phyloP scores from a whole-genome alignment of 2,113 vertebrate species.

The Pampusana beccarii region DNA sequence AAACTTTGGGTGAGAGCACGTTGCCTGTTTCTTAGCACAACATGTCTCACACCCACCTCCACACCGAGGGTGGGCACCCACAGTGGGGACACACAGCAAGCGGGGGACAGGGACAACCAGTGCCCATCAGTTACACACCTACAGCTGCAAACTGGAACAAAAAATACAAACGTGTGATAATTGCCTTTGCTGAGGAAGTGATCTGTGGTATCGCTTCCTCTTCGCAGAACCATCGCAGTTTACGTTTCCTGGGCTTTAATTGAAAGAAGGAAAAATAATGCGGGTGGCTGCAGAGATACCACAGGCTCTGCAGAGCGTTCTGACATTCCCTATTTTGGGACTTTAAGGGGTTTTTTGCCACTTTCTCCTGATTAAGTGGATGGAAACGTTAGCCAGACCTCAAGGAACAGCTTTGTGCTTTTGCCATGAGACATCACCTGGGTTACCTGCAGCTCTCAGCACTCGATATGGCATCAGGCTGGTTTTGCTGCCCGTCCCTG shows the following conservation, averaged over 20 bases:
- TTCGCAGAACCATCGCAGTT: not conserved
- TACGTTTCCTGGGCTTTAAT: not conserved
- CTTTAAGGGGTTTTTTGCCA: not conserved
- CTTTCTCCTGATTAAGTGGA: not conserved
- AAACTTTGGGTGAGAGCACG: rapidly evolving
- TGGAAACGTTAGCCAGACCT: not conserved
- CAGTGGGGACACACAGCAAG: rapidly evolving
- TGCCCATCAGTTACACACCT: not conserved
- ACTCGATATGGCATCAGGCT: rapidly evolving
- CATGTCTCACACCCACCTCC: rapidly evolving
- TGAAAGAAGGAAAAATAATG: not conserved
- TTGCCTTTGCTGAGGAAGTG: not conserved
- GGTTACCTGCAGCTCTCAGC: not conserved
- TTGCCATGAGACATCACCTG: not conserved
- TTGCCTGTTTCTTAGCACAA: not conserved
- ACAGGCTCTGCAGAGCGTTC: rapidly evolving
- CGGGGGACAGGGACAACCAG: not conserved
- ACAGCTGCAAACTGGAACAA: not conserved
- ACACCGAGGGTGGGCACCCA: rapidly evolving
- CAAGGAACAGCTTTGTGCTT: not conserved
- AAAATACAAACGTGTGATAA: rapidly evolving
- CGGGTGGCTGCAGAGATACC: not conserved
- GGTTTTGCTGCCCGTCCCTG: not conserved
- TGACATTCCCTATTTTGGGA: not conserved
- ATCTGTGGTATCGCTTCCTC: not conserved